These are phyloP conservation scores for Myotis davidii DNA, from an alignment of 2,113 vertebrate species.

Conservation along the genomic window DNA sequence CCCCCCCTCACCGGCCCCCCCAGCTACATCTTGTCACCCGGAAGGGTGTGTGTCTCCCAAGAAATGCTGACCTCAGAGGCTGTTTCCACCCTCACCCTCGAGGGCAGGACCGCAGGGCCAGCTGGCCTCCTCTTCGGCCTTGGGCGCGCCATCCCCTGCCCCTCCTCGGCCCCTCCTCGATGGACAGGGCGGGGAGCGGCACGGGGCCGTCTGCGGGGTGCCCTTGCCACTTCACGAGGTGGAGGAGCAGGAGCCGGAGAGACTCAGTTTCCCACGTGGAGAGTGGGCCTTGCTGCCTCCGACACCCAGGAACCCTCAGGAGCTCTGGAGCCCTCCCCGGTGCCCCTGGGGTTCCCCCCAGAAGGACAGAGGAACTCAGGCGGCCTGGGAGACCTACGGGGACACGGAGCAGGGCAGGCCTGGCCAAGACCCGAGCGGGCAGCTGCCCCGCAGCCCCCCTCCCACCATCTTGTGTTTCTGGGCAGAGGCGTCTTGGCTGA, in stretches of 20 bases:
- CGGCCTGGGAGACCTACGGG: neutral
- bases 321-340: too few relatives aligned
- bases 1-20: too few relatives aligned
- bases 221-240: neutral
- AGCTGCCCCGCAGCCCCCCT: neutral
- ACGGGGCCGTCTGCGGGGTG: neutral
- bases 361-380: neutral
- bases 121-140: neutral
- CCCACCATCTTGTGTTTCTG: constrained; percentile 68
- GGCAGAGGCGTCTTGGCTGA: constrained; percentile 55
- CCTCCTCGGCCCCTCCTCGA: accelerated
- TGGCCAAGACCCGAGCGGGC: neutral
- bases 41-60: neutral
- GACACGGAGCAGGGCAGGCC: neutral
- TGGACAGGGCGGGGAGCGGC: accelerated
- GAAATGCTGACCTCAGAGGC: neutral
- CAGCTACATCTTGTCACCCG: neutral
- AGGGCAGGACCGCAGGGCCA: neutral
- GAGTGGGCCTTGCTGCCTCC: neutral
- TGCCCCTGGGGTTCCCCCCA: too few relatives aligned
- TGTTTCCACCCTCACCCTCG: neutral
- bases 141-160: neutral
- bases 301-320: neutral
- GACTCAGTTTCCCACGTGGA: neutral
- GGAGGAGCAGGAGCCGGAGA: neutral